These are phyloP conservation scores for Scolopax rusticola DNA, from an alignment of 2,797 vertebrate species.

Conservation along the genomic window DNA sequence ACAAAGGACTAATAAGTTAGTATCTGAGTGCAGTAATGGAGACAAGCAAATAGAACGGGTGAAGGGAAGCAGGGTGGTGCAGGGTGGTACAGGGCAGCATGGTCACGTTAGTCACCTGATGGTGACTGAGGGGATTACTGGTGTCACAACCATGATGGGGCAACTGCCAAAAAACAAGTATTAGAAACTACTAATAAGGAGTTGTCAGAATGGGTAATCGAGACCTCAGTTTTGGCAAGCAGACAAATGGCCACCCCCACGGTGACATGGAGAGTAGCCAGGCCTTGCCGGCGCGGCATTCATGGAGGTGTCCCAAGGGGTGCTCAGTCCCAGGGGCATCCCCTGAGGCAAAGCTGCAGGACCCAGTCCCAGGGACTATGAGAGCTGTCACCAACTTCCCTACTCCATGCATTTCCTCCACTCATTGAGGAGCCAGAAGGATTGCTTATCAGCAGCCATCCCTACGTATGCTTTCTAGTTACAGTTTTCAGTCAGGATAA, in stretches of 20 bases:
- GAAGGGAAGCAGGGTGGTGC: neutral
- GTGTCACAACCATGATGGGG: rapidly evolving
- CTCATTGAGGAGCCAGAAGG: neutral
- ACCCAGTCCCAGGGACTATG: too few species aligned
- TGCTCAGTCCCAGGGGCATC: neutral
- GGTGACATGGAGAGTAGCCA: rapidly evolving
- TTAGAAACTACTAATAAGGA: neutral
- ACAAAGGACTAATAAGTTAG: neutral
- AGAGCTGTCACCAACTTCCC: neutral
- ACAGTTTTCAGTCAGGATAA: neutral
- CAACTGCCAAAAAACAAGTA: neutral
- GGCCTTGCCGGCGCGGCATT: rapidly evolving
- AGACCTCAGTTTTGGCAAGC: neutral
- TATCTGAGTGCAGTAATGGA: neutral
- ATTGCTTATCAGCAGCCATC: neutral
- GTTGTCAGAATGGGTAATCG: neutral
- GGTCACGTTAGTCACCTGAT: rapidly evolving
- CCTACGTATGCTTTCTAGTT: neutral
- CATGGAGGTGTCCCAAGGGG: neutral
- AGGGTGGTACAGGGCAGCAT: neutral
- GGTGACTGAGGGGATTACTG: neutral
- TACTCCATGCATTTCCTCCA: rapidly evolving
- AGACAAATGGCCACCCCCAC: neutral
- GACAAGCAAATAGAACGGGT: neutral
- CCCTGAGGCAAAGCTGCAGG: rapidly evolving